Conservation (phyloP, 2,888 invertebrate genomes). For the Thymelicus acteon region DNA sequence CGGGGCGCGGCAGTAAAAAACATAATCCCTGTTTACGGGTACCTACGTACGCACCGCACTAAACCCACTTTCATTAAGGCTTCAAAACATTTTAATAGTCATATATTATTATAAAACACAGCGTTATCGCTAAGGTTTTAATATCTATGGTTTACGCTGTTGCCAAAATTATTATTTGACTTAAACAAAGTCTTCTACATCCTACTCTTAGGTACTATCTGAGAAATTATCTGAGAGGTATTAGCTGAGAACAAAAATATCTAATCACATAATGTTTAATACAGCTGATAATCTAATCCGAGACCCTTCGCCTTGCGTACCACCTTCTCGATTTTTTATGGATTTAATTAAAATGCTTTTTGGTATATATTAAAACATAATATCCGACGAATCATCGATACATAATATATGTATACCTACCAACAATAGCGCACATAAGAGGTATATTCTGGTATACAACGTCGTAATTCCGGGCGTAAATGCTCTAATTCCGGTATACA, state of each 20-base stretch:
- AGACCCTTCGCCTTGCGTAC: too few relatives aligned
- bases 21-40: slow-evolving; percentile 74
- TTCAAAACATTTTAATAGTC: slow-evolving; percentile 79
- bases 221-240: too few relatives aligned
- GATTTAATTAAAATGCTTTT: too few relatives aligned
- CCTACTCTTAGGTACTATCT: too few relatives aligned
- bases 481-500: slow-evolving; percentile 55
- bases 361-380: too few relatives aligned
- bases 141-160: neutral
- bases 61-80: slow-evolving; percentile 79
- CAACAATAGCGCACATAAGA: too few relatives aligned
- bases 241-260: too few relatives aligned
- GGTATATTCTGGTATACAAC: neutral
- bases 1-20: slow-evolving; percentile 74
- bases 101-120: slow-evolving; percentile 77
- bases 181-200: neutral
- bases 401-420: too few relatives aligned
- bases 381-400: too few relatives aligned
- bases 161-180: slow-evolving; percentile 22
- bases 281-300: too few relatives aligned
- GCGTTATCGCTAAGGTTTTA: slow-evolving; percentile 66
- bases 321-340: too few relatives aligned
- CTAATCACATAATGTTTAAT: too few relatives aligned
- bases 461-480: slow-evolving; percentile 45
- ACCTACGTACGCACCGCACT: slow-evolving; percentile 67